A percentile compares a stretch with the other conserved stretches of the same genome.
Conservation (phyloP, 2,113 vertebrate species). For the Engraulis encrasicolus region DNA sequence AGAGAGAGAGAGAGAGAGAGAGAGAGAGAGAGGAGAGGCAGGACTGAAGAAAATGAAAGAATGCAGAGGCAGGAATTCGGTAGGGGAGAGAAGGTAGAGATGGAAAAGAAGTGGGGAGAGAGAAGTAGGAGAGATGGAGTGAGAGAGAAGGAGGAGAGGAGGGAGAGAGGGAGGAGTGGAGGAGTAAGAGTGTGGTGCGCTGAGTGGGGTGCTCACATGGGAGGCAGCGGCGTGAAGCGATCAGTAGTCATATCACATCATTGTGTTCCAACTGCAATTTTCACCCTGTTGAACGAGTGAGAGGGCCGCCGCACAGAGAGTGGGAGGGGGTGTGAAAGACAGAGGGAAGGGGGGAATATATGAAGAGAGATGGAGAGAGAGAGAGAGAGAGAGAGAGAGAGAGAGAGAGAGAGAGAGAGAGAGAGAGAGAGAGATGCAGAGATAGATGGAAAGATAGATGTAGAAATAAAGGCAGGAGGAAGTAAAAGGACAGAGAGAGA, state of each 20-base stretch:
- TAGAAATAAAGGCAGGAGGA: no score
- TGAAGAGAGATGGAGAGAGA: no score
- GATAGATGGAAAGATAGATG: no score
- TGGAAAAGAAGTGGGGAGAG: no score
- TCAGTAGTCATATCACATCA: conserved; percentile 73
- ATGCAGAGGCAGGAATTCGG: no score
- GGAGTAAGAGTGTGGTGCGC: no score
- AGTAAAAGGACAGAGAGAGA: conserved; percentile 48
- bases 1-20: no score
- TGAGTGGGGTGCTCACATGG: conserved; percentile 37
- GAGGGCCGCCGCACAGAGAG: conserved; percentile 34
- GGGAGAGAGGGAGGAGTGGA: not conserved
- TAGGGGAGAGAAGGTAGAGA: no score
- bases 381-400: not conserved
- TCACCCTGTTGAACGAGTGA: conserved; percentile 46
- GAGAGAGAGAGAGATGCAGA: not conserved
- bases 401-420: conserved; percentile 5
- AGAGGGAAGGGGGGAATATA: conserved; percentile 41
- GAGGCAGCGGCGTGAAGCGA: conserved; percentile 53
- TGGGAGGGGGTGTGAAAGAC: conserved; percentile 56
- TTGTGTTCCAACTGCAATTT: conserved; percentile 72
- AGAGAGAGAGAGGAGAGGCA: no score
- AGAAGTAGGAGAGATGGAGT: no score
- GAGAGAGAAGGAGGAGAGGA: not conserved
- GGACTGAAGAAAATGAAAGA: no score